phyloP scores from a whole-genome alignment of 1,140 invertebrate genomes.

The Drosophila pseudoobscura region DNA sequence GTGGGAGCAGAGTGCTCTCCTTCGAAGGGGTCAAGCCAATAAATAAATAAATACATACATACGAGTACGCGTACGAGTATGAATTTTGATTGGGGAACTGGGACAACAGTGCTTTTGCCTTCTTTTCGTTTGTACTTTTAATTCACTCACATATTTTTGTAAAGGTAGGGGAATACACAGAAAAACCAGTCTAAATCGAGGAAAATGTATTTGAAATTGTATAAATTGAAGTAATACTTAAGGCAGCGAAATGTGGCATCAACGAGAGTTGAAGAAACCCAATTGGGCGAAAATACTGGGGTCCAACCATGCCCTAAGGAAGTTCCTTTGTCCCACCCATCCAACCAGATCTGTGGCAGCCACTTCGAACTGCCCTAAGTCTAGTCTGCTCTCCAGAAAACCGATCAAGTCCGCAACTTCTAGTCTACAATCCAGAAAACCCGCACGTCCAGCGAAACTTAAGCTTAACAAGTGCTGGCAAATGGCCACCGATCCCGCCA shows the following conservation, averaged over 20 bases:
- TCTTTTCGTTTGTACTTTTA: too few species aligned
- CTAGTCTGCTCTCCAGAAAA: too few species aligned
- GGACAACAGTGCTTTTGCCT: too few species aligned
- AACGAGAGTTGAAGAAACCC: neutral
- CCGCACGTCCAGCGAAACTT: too few species aligned
- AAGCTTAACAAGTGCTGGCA: conserved; percentile 32
- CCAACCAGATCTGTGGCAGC: neutral
- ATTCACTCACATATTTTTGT: too few species aligned
- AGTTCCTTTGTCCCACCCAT: neutral
- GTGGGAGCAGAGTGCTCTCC: too few species aligned
- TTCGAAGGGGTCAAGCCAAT: too few species aligned
- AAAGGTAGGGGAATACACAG: too few species aligned
- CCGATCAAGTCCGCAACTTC: too few species aligned
- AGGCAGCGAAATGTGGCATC: neutral
- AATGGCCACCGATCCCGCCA: conserved; percentile 30
- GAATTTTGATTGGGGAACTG: too few species aligned
- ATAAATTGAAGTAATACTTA: neutral
- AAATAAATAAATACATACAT: too few species aligned
- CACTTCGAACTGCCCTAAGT: neutral
- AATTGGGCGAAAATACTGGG: conserved; percentile 13
- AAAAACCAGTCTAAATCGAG: neutral
- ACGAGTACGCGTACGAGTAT: too few species aligned
- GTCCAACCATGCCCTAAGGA: conserved; percentile 11
- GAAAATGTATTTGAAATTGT: neutral
- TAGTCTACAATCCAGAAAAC: neutral